These are phyloP conservation scores for Leptura quadrifasciata DNA, from an alignment of 2,888 invertebrate genomes.

Conservation along the genomic window DNA sequence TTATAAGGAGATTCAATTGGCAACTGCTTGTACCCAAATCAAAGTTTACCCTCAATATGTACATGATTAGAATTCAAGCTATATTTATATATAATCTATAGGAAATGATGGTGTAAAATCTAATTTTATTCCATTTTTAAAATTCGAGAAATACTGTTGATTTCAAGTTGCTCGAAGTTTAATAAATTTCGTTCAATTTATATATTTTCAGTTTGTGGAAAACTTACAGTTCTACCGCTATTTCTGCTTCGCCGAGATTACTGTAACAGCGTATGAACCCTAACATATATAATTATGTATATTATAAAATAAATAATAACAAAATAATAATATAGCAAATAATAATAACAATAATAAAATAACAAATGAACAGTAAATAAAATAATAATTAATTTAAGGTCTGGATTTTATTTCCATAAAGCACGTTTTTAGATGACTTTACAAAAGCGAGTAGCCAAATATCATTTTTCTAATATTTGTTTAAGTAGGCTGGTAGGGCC, in stretches of 20 bases:
- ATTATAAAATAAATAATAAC: too few species aligned
- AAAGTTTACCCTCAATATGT: neutral
- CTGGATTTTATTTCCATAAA: conserved; percentile 7
- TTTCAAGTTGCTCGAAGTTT: neutral
- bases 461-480: too few species aligned
- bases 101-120: neutral
- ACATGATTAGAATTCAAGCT: neutral
- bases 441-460: too few species aligned
- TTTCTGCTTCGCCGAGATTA: neutral
- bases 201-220: neutral
- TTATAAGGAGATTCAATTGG: neutral
- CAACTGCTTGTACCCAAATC: neutral
- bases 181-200: neutral
- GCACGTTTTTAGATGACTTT: neutral
- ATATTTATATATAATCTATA: neutral
- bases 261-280: too few species aligned
- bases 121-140: too few species aligned
- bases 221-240: neutral
- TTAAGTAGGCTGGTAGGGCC: too few species aligned
- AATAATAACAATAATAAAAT: too few species aligned
- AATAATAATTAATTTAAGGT: neutral
- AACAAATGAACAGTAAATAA: conserved; percentile 55
- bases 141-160: neutral
- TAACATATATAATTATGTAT: too few species aligned
- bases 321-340: too few species aligned